Percentiles rank a stretch among this genome's conserved stretches.
Evolutionary conservation across 2,797 vertebrate genomes (phyloP).

Genomic region (Dryobates pubescens): DNA sequence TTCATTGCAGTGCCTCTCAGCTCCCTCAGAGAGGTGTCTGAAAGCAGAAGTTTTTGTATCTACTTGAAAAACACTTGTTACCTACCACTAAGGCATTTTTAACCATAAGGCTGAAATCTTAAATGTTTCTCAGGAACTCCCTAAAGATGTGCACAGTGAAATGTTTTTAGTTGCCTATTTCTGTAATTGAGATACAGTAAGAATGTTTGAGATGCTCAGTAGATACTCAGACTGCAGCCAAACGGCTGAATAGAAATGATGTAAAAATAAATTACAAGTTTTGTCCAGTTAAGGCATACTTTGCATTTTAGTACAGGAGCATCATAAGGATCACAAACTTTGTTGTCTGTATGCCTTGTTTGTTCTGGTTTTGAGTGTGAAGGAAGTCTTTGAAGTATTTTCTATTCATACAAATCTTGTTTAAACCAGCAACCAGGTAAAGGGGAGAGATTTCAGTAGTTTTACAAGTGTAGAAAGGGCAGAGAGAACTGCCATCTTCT

Average conservation of each 20-base stretch:
- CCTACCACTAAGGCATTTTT: not conserved
- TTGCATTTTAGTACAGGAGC: too few species aligned
- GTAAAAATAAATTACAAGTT: accelerated
- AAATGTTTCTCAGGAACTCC: not conserved
- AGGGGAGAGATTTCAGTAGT: not conserved
- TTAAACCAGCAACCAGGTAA: not conserved
- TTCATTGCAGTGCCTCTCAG: not conserved
- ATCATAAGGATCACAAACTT: not conserved
- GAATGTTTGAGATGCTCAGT: not conserved
- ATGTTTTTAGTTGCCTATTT: not conserved
- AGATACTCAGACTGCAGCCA: not conserved
- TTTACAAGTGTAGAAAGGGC: not conserved
- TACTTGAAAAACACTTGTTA: not conserved
- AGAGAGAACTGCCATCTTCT: not conserved
- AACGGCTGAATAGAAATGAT: not conserved
- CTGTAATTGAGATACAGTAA: not conserved
- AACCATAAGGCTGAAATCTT: not conserved
- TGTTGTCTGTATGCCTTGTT: not conserved
- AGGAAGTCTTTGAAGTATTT: not conserved
- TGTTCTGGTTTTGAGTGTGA: not conserved
- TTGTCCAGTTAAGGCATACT: not conserved
- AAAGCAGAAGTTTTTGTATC: not conserved
- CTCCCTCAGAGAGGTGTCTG: not conserved
- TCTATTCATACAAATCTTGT: not conserved
- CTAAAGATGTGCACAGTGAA: not conserved